Evolutionary conservation across 2,797 vertebrate genomes (phyloP).

Genomic region (Melanotaenia nigrans): DNA sequence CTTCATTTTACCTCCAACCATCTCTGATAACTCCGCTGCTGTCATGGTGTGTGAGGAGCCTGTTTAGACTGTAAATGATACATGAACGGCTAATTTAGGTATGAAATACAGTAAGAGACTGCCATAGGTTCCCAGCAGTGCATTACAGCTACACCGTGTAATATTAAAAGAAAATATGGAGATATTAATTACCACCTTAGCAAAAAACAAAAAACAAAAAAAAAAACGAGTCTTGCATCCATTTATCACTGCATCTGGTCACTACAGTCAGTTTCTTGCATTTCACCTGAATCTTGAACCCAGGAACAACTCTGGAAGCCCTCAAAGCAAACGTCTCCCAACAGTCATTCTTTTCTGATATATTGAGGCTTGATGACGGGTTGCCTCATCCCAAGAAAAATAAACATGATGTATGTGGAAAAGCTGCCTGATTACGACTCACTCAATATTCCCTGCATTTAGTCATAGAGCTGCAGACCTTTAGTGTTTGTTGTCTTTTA

Average conservation of each 20-base stretch:
- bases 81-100: neutral
- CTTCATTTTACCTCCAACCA: neutral
- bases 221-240: neutral
- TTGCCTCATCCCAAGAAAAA: neutral
- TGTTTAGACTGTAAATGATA: neutral
- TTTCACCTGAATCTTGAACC: neutral
- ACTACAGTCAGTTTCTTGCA: neutral
- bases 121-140: too few relatives aligned
- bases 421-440: neutral
- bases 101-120: neutral
- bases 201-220: neutral
- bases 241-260: neutral
- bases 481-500: neutral
- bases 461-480: neutral
- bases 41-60: neutral
- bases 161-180: neutral
- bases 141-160: neutral
- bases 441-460: neutral
- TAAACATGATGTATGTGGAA: too few relatives aligned
- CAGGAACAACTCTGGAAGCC: constrained; percentile 6
- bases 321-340: constrained; percentile 11
- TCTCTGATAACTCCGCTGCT: neutral
- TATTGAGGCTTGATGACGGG: constrained; percentile 7
- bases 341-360: constrained; percentile 2
- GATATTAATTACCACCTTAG: neutral